Evolutionary conservation across 2,888 invertebrate genomes (phyloP).

Genomic region (Agrotis clavis): DNA sequence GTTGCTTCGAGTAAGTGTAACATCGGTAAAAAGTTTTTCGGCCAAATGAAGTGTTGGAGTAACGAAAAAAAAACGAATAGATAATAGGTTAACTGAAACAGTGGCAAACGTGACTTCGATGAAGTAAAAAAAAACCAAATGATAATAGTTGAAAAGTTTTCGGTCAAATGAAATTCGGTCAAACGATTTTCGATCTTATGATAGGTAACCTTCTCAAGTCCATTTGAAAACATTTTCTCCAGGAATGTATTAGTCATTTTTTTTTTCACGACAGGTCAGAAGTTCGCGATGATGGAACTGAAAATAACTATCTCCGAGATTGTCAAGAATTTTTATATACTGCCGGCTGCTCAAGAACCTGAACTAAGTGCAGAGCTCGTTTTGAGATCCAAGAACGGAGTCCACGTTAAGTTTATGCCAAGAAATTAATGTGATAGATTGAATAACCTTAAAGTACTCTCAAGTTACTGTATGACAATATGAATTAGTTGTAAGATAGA

Average conservation of each 20-base stretch:
- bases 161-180: too few species aligned
- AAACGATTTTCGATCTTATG: too few species aligned
- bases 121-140: too few species aligned
- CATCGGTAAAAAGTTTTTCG: too few species aligned
- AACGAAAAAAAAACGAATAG: too few species aligned
- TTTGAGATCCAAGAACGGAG: slow-evolving; percentile 78
- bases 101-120: too few species aligned
- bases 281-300: slow-evolving; percentile 88
- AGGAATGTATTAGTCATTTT: background rate
- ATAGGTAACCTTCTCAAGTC: too few species aligned
- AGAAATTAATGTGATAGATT: slow-evolving; percentile 47
- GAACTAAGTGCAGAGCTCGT: slow-evolving; percentile 80
- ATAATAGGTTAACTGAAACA: too few species aligned
- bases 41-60: too few species aligned
- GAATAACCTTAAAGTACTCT: background rate
- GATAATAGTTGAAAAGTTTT: too few species aligned
- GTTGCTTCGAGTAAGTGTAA: too few species aligned
- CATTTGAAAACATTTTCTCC: background rate
- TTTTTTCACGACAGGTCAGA: slow-evolving; percentile 73
- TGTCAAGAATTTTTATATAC: slow-evolving; percentile 84
- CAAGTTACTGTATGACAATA: slow-evolving; percentile 11
- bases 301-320: slow-evolving; percentile 89
- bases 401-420: slow-evolving; percentile 76
- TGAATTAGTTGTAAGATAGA: background rate
- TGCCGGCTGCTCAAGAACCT: slow-evolving; percentile 77